Evolutionary conservation across 2,113 vertebrate species (phyloP), one percentile per base, ranked within the genome.

Genomic region (Odocoileus virginianus): DNA sequence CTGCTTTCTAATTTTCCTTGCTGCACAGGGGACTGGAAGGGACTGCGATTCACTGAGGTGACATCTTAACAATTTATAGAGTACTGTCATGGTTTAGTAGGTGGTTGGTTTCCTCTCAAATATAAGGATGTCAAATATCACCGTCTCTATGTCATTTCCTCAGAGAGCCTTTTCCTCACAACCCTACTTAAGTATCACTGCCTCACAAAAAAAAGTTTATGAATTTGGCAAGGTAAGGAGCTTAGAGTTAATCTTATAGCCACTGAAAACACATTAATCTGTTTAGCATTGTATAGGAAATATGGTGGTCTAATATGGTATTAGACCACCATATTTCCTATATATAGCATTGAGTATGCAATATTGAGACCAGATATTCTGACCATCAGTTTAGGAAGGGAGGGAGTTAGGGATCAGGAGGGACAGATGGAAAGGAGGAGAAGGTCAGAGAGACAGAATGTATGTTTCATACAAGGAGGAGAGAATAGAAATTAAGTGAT

Each of bases 401-500:
- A 87, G 25, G 6, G 10, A 6, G 16, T 14, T 8, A 25, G 33
- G 21, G 5, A 33, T 6, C 1, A 16, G 8, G 3, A 23, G 0
- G 50, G 1, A n/a, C 5, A 30, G 17, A 36, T 13, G 15, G 10
- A 9, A 11, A 45, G 5, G 30, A 14, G 25, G 8, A 3, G 21
- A 13, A 25, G 5, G 14, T 71, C 19, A 54, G 15, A 25, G 30
- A 45, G 11, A 74, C 12, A 83, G 60, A 3, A 47, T 23, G n/a
- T 25, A 8, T 25, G 11, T 50, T 55, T 55, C n/a, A 90, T 1
- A n/a, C 27, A 86, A 21, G 58, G n/a, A 92, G 21, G 54, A 91
- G 95, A 50, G 52, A 89, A 83, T 89, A 92, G 27, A 83, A 88
- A 71, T 71, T 74, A 92, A 87, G 36, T 28, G 27, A 76, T 87